Evolutionary conservation across 2,113 vertebrate genomes (phyloP).

Genomic region (Scomber colias): DNA sequence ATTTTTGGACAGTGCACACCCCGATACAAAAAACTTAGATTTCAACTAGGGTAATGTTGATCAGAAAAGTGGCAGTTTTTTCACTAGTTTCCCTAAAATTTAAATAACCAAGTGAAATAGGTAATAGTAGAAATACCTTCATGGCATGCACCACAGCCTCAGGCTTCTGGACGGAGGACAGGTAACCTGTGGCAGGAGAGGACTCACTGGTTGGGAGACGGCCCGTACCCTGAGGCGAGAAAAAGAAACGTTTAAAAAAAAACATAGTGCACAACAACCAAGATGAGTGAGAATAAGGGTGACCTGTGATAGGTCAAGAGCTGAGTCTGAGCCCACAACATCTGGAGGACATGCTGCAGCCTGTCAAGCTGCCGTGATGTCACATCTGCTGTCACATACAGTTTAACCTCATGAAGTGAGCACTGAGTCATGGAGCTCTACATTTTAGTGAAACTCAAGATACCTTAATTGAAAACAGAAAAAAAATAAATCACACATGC

Average conservation of each 20-base stretch:
- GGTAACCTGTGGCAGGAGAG: slow-evolving; percentile 88
- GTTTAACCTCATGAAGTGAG: neutral
- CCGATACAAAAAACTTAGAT: too few relatives aligned
- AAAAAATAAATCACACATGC: neutral
- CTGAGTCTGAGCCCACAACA: neutral
- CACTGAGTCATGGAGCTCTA: neutral
- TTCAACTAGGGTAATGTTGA: too few relatives aligned
- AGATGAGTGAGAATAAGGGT: neutral
- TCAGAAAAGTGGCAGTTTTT: too few relatives aligned
- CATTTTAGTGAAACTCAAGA: slow-evolving; percentile 4
- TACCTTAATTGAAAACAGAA: neutral
- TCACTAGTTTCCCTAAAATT: neutral
- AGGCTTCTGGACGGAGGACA: slow-evolving; percentile 91
- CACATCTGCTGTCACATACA: slow-evolving; percentile 14
- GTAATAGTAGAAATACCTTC: slow-evolving; percentile 86
- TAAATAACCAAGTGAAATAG: neutral
- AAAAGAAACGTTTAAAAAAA: neutral
- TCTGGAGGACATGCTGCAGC: neutral
- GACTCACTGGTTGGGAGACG: slow-evolving; percentile 89
- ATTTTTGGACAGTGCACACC: too few relatives aligned
- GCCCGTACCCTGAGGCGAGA: slow-evolving; percentile 84
- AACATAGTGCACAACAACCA: neutral
- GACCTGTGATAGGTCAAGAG: slow-evolving; percentile 1
- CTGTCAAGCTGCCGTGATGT: neutral
- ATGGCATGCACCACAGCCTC: slow-evolving; percentile 96